These are phyloP conservation scores for Vulpes ferrilata DNA, from an alignment of 2,113 vertebrate genomes.

Conservation along the genomic window DNA sequence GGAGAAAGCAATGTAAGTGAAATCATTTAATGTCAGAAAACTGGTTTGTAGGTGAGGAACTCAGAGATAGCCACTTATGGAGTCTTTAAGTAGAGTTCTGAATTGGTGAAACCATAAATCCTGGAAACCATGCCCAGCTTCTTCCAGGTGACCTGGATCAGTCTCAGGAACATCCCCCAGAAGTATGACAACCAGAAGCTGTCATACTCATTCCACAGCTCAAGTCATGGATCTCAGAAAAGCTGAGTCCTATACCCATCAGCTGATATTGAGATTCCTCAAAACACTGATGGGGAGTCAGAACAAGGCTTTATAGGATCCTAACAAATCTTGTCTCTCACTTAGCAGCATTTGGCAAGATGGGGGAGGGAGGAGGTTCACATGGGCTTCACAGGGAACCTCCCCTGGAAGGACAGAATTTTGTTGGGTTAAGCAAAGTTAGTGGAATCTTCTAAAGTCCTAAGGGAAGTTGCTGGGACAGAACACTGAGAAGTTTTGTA, in stretches of 20 bases:
- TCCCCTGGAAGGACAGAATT: slow-evolving; percentile 75
- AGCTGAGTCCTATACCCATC: slow-evolving; percentile 80
- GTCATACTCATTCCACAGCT: background rate
- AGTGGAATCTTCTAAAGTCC: slow-evolving; percentile 81
- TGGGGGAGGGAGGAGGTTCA: background rate
- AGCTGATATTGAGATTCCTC: slow-evolving; percentile 79
- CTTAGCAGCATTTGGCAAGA: slow-evolving; percentile 68
- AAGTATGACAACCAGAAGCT: background rate
- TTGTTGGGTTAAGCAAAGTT: slow-evolving; percentile 81
- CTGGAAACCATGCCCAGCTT: background rate
- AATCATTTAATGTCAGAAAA: slow-evolving; percentile 42
- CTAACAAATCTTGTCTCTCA: slow-evolving; percentile 84
- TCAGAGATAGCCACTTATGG: slow-evolving; percentile 11
- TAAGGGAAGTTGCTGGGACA: slow-evolving; percentile 83
- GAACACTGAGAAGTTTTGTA: slow-evolving; percentile 87
- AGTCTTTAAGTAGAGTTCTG: background rate
- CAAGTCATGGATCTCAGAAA: slow-evolving; percentile 67
- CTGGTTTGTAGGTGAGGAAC: background rate
- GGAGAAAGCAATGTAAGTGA: background rate
- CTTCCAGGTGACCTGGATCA: background rate
- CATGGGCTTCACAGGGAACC: slow-evolving; percentile 50
- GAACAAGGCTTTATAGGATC: slow-evolving; percentile 6
- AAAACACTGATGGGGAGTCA: slow-evolving; percentile 59
- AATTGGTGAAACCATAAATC: slow-evolving; percentile 12
- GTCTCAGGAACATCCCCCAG: background rate